A percentile compares a stretch with the other conserved stretches of the same genome.
phyloP scores from a whole-genome alignment of 2,888 invertebrate genomes.

The Danaus chrysippus region DNA sequence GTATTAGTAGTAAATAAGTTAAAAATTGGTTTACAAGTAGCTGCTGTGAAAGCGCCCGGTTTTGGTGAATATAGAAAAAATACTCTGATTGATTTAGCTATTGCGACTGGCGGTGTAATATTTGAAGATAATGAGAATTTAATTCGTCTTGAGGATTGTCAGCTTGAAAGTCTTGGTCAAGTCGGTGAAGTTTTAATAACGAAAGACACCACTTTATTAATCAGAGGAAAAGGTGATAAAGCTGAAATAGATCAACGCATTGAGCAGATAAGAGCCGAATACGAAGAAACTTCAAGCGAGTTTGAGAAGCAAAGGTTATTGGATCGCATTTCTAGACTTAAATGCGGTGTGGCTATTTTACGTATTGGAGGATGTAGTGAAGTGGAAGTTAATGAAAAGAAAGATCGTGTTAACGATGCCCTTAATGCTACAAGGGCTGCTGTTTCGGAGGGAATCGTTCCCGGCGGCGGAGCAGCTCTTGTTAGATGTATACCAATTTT shows the following conservation, averaged over 20 bases:
- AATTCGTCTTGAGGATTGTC: constrained; percentile 92
- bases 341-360: constrained; percentile 87
- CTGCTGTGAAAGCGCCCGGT: constrained; percentile 96
- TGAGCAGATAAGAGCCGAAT: constrained; percentile 89
- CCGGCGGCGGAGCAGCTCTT: constrained; percentile 95
- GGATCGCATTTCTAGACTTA: constrained; percentile 92
- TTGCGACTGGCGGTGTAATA: constrained; percentile 93
- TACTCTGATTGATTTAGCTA: constrained; percentile 93
- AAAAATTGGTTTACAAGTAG: constrained; percentile 94
- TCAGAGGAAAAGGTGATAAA: constrained; percentile 86
- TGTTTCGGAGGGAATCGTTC: constrained; percentile 96
- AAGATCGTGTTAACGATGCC: constrained; percentile 96
- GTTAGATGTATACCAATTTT: constrained; percentile 87
- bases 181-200: constrained; percentile 94
- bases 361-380: constrained; percentile 92
- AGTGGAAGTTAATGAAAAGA: constrained; percentile 96
- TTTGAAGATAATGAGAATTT: constrained; percentile 96
- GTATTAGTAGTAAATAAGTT: constrained; percentile 92
- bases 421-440: constrained; percentile 96
- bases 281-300: constrained; percentile 88
- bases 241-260: constrained; percentile 87
- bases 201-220: constrained; percentile 91
- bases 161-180: constrained; percentile 87
- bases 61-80: constrained; percentile 96
- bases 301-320: constrained; percentile 94